Evolutionary conservation across 2,113 vertebrate genomes (phyloP).

Genomic region (Tetraodon nigroviridis): DNA sequence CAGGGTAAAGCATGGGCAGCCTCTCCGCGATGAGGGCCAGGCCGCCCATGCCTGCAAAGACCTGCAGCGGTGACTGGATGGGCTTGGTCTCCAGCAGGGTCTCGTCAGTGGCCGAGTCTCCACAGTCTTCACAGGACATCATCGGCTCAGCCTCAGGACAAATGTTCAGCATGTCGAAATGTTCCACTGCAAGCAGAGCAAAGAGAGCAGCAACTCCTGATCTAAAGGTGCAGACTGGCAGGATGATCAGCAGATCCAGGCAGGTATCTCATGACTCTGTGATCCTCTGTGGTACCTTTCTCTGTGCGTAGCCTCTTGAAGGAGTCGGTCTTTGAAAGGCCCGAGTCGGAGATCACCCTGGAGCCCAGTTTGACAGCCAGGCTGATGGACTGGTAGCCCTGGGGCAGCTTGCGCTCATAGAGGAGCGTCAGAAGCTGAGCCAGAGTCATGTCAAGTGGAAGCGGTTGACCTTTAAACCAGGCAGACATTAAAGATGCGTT

Average conservation of each 20-base stretch:
- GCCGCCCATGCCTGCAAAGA: constrained; percentile 98
- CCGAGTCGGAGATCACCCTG: constrained; percentile 94
- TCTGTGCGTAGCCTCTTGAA: constrained; percentile 97
- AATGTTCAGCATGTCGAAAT: constrained; percentile 85
- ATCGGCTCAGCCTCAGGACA: constrained; percentile 91
- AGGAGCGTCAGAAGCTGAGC: constrained; percentile 94
- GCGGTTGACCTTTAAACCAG: constrained; percentile 84
- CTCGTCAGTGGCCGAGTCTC: constrained; percentile 88
- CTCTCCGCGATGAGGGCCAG: constrained; percentile 95
- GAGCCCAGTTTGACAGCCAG: constrained; percentile 95
- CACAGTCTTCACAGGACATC: constrained; percentile 84
- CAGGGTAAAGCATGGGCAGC: constrained; percentile 97
- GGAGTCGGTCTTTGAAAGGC: constrained; percentile 96
- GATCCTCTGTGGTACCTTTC: constrained; percentile 78
- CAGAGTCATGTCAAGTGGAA: constrained; percentile 95
- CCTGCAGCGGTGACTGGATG: constrained; percentile 95
- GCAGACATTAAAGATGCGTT: neutral
- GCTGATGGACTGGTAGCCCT: constrained; percentile 95
- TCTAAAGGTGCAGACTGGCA: too few relatives aligned
- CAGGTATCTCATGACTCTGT: constrained; percentile 23
- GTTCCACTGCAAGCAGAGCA: constrained; percentile 74
- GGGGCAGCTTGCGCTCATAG: constrained; percentile 94
- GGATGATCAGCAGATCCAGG: too few relatives aligned
- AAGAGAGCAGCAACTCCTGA: constrained; percentile 24
- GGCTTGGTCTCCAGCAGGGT: constrained; percentile 91